These are phyloP conservation scores for Zophobas morio DNA, from an alignment of 1,140 invertebrate species.

Conservation along the genomic window DNA sequence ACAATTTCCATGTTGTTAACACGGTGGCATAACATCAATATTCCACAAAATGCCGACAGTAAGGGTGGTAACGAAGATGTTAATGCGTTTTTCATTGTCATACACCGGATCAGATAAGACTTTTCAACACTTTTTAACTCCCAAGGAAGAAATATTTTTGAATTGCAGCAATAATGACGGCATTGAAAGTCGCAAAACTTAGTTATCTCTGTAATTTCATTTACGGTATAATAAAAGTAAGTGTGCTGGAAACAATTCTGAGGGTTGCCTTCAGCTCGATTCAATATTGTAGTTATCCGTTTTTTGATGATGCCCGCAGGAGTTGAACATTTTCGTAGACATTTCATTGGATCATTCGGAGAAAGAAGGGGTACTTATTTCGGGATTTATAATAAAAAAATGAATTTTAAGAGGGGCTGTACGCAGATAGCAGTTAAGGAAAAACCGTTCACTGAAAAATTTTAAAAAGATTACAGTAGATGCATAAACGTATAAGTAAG, in stretches of 20 bases:
- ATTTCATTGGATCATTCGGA: no score
- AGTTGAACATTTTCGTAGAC: no score
- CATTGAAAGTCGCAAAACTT: neutral
- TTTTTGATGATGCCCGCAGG: neutral
- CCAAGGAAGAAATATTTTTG: no score
- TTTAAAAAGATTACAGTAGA: no score
- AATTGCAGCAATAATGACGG: no score
- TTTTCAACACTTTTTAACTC: neutral
- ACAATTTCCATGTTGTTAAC: constrained; percentile 22
- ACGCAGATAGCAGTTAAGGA: no score
- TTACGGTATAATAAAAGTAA: constrained; percentile 24
- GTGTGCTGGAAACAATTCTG: constrained; percentile 26
- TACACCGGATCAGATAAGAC: neutral
- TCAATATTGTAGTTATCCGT: constrained; percentile 22
- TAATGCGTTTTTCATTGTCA: neutral
- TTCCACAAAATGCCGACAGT: constrained; percentile 9
- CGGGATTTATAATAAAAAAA: no score
- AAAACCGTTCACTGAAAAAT: no score
- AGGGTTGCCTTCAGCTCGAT: constrained; percentile 14
- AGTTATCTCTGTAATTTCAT: constrained; percentile 1
- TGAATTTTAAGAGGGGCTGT: no score
- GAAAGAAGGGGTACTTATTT: no score
- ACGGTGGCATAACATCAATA: constrained; percentile 9
- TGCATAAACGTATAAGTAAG: no score
- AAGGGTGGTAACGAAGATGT: neutral